These are phyloP conservation scores for Adoxophyes honmai DNA, from an alignment of 1,140 invertebrate species.

Conservation along the genomic window DNA sequence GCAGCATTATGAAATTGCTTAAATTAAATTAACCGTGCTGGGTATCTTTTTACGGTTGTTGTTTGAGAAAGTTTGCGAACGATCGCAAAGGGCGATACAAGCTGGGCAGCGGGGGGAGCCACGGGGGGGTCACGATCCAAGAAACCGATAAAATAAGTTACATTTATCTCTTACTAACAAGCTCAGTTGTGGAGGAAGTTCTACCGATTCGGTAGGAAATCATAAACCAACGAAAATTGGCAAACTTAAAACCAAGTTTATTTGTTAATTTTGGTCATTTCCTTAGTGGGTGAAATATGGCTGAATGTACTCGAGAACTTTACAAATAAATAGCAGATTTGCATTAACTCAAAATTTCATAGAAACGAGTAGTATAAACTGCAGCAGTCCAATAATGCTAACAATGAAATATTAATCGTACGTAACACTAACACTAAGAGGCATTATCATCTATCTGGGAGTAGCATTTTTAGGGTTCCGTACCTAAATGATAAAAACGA, in stretches of 20 bases:
- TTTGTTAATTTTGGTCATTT: constrained; percentile 19
- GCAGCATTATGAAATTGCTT: not conserved
- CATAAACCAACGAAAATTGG: constrained; percentile 39
- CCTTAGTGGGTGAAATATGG: constrained; percentile 12
- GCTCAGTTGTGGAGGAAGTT: constrained; percentile 19
- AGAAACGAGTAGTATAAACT: not conserved
- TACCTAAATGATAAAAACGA: too few species aligned
- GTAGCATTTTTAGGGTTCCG: too few species aligned
- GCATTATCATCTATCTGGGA: too few species aligned
- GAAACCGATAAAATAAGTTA: constrained; percentile 43
- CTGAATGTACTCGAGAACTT: not conserved
- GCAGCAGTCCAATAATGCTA: too few species aligned
- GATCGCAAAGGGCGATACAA: constrained; percentile 3
- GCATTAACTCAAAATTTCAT: not conserved
- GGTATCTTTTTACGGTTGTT: constrained; percentile 13
- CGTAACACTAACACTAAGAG: too few species aligned
- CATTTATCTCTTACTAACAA: constrained; percentile 45
- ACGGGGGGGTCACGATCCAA: constrained; percentile 16
- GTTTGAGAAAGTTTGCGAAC: not conserved
- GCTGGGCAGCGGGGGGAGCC: not conserved
- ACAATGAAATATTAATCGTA: too few species aligned
- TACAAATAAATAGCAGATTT: not conserved
- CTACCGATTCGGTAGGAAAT: constrained; percentile 40
- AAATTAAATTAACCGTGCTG: constrained; percentile 5
- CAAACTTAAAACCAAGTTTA: constrained; percentile 56